These are phyloP conservation scores for Gymnopithys bicolor DNA, from an alignment of 2,797 vertebrate species.

Conservation along the genomic window DNA sequence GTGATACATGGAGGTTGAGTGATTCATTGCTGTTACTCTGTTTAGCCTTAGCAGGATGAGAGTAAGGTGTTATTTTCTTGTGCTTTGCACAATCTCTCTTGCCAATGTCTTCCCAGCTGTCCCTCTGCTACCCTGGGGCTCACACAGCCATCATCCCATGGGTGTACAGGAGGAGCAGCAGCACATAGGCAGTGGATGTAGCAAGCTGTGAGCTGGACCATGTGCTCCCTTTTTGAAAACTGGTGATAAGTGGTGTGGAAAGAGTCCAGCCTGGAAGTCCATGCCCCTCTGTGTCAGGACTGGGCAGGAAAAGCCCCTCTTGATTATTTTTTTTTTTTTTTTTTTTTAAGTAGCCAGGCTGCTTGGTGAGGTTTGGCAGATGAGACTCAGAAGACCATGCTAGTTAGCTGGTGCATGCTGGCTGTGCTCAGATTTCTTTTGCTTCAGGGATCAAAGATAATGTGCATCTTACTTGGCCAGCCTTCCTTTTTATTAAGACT, in stretches of 20 bases:
- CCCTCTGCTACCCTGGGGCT: not conserved
- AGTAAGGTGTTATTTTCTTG: accelerated
- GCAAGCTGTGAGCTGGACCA: accelerated
- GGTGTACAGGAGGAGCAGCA: not conserved
- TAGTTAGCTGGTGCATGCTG: not conserved
- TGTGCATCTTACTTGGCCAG: not conserved
- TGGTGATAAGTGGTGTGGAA: not conserved
- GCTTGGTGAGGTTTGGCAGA: not conserved
- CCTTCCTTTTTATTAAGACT: not conserved
- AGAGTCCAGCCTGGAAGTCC: not conserved
- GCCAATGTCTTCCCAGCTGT: not conserved
- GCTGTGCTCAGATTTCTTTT: not conserved
- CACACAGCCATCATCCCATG: accelerated
- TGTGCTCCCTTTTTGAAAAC: accelerated
- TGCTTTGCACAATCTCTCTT: not conserved
- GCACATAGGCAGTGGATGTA: not conserved
- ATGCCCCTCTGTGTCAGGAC: no score
- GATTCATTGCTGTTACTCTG: not conserved
- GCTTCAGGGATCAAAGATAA: not conserved
- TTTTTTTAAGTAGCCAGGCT: not conserved
- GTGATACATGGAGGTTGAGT: not conserved
- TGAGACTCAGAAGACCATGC: accelerated
- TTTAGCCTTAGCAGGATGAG: not conserved
- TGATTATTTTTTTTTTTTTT: not conserved
- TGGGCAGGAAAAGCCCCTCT: not conserved